These are phyloP conservation scores for Pasiphila rectangulata DNA, from an alignment of 2,888 invertebrate species.

Conservation along the genomic window DNA sequence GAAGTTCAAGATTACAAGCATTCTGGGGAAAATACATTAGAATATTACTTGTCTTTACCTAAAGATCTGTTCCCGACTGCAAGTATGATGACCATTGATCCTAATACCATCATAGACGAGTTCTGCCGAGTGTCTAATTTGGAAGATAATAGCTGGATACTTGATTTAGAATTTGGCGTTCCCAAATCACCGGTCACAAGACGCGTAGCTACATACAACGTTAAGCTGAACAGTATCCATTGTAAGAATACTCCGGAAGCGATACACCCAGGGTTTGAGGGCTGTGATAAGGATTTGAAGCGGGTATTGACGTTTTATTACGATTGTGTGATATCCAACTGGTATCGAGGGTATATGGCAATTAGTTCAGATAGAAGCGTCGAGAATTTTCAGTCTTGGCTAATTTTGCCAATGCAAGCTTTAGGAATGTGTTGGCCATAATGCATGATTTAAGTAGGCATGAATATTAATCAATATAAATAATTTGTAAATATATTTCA, in stretches of 20 bases:
- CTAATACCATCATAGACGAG: slow-evolving; percentile 60
- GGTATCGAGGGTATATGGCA: slow-evolving; percentile 56
- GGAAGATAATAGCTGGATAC: slow-evolving; percentile 50
- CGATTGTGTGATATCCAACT: slow-evolving; percentile 53
- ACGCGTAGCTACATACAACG: slow-evolving; percentile 54
- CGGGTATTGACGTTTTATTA: slow-evolving; percentile 54
- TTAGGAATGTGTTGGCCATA: slow-evolving; percentile 66
- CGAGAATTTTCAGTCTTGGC: slow-evolving; percentile 61
- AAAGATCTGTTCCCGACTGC: slow-evolving; percentile 55
- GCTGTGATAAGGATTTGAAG: slow-evolving; percentile 53
- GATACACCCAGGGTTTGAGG: slow-evolving; percentile 61
- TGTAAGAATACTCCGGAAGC: slow-evolving; percentile 56
- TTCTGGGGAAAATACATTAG: slow-evolving; percentile 35
- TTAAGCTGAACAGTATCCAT: slow-evolving; percentile 53
- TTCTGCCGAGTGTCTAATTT: slow-evolving; percentile 52
- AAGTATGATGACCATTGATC: slow-evolving; percentile 50
- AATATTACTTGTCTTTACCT: slow-evolving; percentile 50
- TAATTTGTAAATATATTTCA: slow-evolving; percentile 22
- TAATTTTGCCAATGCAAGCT: slow-evolving; percentile 51
- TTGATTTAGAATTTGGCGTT: slow-evolving; percentile 63
- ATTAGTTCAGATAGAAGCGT: slow-evolving; percentile 52
- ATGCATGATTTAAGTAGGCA: slow-evolving; percentile 27
- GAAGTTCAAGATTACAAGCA: slow-evolving; percentile 2
- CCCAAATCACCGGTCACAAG: slow-evolving; percentile 47
- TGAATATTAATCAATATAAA: slow-evolving; percentile 19